A percentile compares a stretch with the other conserved stretches of the same genome.
Conservation (phyloP, 2,113 vertebrate genomes). For the Tricholaema leucomelas region DNA sequence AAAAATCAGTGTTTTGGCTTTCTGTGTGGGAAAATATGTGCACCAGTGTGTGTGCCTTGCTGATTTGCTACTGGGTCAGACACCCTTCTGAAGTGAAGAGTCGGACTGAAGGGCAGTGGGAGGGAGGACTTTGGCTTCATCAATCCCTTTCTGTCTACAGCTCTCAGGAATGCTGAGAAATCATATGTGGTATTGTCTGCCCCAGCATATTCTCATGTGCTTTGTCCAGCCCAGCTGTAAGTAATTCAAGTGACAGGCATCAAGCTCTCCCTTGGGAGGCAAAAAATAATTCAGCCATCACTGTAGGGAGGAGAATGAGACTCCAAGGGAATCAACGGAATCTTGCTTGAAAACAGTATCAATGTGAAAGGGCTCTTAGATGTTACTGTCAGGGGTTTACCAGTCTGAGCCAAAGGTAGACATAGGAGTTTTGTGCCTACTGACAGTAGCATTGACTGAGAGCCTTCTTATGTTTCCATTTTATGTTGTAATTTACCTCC, state of each 20-base stretch:
- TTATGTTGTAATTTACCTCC: background rate
- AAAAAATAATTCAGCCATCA: background rate
- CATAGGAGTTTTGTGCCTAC: background rate
- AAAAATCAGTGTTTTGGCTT: constrained; percentile 38
- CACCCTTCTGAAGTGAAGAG: background rate
- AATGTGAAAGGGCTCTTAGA: background rate
- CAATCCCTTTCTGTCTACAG: constrained; percentile 43
- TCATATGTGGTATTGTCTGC: constrained; percentile 37
- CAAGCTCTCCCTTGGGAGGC: constrained; percentile 58
- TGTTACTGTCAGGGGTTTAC: background rate
- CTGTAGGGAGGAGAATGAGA: background rate
- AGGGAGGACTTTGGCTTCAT: constrained; percentile 24
- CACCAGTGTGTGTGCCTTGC: background rate
- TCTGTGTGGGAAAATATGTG: constrained; percentile 37
- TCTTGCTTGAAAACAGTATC: background rate
- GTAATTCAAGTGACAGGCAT: constrained; percentile 63
- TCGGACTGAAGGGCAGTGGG: background rate
- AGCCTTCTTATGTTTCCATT: background rate
- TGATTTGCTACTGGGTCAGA: constrained; percentile 30
- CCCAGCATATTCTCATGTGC: constrained; percentile 14
- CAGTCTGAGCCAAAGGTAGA: background rate
- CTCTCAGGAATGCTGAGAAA: constrained; percentile 61
- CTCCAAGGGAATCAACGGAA: background rate
- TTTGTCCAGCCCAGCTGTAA: constrained; percentile 64
- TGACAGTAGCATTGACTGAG: background rate